Base-by-base conservation (phyloP, 2,888 invertebrate species). In the Chouioia cunea region DNA sequence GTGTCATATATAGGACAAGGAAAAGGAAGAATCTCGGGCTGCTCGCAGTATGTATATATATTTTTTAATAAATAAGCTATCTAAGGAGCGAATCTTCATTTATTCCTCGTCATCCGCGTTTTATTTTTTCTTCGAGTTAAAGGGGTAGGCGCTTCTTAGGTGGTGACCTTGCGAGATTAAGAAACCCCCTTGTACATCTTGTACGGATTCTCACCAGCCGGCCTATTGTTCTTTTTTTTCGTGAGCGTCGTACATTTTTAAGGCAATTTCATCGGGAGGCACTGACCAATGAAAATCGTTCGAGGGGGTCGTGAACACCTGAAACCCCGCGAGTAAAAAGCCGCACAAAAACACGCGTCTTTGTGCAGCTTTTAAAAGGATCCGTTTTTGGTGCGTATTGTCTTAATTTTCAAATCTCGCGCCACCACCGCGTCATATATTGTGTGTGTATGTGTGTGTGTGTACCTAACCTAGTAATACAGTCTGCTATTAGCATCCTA, bases 61-160 rank as follows among this genome's bases (percentile, higher is more conserved):
- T 83, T 83, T 82, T 83, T 83, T 80, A 83, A 83, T 83, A 83
- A 83, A 83, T 83, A 83, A 83, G 80, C 83, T 83, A 83, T 79
- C 83, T 83, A 83, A 77, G 82, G 81, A 81, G 79, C 80, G 79
- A 76, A 78, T 79, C 77, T 78, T 80, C 75, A 47, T 78, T 72
- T 60, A 23, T 18, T 52, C 58, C 14, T 64, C 22, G 54, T 59
- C 23, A 22, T 54, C 47, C 15, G 50, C 14, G n/a, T 23, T 18
- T 27, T 43, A 10, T 23, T 62, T 62, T 62, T 71, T 57, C 66
- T 57, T 74, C 64, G 66, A 71, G 73, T 74, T 10, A 70, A 73
- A 76, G 74, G 77, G 77, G 71, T 76, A 76, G 79, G 77, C 79
- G 80, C 82, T 81, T 80, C 79, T 79, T 76, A 76, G 76, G 75